A percentile compares a stretch with the other conserved stretches of the same genome.
These are phyloP conservation scores for Aleiodes alternator DNA, from an alignment of 2,888 invertebrate species.

Conservation along the genomic window DNA sequence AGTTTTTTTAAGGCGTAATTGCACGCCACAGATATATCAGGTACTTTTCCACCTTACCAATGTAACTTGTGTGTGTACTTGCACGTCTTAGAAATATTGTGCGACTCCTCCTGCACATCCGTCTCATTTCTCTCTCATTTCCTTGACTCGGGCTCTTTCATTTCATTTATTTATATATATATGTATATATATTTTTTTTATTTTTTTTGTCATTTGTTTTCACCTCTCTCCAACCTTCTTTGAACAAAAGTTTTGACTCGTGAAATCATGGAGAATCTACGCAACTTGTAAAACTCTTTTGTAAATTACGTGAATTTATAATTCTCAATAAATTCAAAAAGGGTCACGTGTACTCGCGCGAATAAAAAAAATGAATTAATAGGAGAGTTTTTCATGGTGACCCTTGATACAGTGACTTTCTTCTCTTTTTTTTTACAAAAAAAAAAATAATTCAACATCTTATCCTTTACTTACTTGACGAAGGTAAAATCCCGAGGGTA, in stretches of 20 bases:
- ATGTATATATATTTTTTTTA: neutral
- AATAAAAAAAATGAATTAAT: neutral
- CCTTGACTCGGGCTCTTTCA: conserved; percentile 13
- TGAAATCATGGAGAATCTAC: conserved; percentile 6
- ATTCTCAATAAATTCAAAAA: neutral
- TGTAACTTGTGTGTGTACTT: conserved; percentile 33
- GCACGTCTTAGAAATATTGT: conserved; percentile 35
- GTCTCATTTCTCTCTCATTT: conserved; percentile 24
- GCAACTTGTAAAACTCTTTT: conserved; percentile 11
- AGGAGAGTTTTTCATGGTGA: conserved; percentile 7
- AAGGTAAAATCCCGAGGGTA: conserved; percentile 10
- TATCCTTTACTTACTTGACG: conserved; percentile 22
- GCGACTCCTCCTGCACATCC: conserved; percentile 32
- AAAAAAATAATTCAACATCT: conserved; percentile 17
- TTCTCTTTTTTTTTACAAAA: neutral
- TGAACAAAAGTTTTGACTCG: neutral
- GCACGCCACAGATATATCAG: conserved; percentile 49
- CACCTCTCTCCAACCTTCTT: neutral
- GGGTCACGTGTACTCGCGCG: neutral
- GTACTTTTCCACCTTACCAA: neutral
- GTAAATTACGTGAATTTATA: conserved; percentile 11
- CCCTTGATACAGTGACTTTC: conserved; percentile 1
- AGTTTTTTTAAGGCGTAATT: conserved; percentile 64
- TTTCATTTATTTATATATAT: neutral
- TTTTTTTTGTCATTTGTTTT: conserved; percentile 1